Evolutionary conservation across 2,888 invertebrate genomes (phyloP), one percentile per base, ranked within the genome.

Genomic region (Andricus quercusramuli): DNA sequence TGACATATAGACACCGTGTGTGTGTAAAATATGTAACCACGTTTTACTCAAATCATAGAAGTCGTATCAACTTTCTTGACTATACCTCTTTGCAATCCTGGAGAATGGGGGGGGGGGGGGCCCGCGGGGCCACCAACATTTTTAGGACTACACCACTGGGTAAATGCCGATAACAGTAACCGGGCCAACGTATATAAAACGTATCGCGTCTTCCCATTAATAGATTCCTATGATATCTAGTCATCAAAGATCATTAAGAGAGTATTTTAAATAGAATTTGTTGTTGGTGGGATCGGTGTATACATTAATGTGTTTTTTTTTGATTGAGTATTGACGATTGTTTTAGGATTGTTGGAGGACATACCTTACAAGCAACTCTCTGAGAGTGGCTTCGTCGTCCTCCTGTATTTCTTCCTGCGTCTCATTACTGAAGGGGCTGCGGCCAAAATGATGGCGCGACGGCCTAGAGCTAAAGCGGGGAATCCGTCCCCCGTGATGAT

Each of bases 341-440:
- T 25, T 47, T 47, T 29, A n/a, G 37, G 32, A 32, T 29, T 32
- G 17, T 68, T 41, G 47, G 15, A 25, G 9, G 93, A 95, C 94
- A 94, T 96, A 96, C 97, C 97, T 97, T 96, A 97, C 96, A 94
- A 97, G 97, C 95, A 97, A 96, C 96, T 97, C 97, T 95, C 97
- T 97, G 95, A 97, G 96, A 95, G 97, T 97, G 94, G 97, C 96
- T 95, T 97, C 97, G 95, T 97, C 97, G 93, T 95, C 95, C 93
- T 94, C 94, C 93, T 94, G 94, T 94, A 94, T 93, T 94, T 97
- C 97, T 94, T 96, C 96, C 95, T 95, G 94, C 96, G 96, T 95
- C 95, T 95, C 96, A 96, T 96, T 95, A 95, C 96, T 95, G 94
- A 95, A 95, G 94, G 94, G 94, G 93, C 94, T 93, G 93, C 94